These are phyloP conservation scores for Forbesichthys agassizii DNA, from an alignment of 2,113 vertebrate species.

Conservation along the genomic window DNA sequence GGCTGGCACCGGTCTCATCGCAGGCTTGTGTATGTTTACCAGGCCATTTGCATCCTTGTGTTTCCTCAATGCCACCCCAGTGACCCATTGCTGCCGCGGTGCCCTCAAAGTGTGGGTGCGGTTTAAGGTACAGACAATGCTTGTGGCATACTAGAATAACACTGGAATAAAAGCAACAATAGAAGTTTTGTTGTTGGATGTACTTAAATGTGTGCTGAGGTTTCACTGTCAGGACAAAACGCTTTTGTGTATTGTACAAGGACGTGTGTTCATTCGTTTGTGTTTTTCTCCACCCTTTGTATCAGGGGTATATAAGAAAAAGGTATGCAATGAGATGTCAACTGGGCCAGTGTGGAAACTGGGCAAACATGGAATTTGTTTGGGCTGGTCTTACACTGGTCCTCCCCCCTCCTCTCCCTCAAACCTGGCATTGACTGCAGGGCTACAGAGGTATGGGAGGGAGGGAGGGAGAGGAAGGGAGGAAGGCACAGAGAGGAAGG, in stretches of 20 bases:
- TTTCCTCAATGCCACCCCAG: slow-evolving; percentile 41
- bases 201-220: slow-evolving; percentile 29
- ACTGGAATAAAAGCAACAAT: slow-evolving; percentile 31
- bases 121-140: slow-evolving; percentile 46
- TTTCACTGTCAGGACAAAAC: slow-evolving; percentile 10
- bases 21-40: slow-evolving; percentile 32
- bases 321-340: not conserved
- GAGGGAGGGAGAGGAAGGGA: slow-evolving; percentile 4
- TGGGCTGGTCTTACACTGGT: slow-evolving; percentile 11
- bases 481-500: slow-evolving; percentile 23
- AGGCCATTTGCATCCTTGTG: slow-evolving; percentile 59
- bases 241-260: not conserved
- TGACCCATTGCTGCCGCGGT: slow-evolving; percentile 20
- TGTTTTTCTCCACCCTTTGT: not conserved
- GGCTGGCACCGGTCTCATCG: slow-evolving; percentile 32
- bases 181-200: slow-evolving; percentile 13
- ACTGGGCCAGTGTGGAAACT: slow-evolving; percentile 7
- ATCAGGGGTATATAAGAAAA: not conserved
- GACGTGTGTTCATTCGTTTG: not conserved
- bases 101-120: slow-evolving; percentile 22
- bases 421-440: slow-evolving; percentile 30
- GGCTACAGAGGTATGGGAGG: slow-evolving; percentile 21
- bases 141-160: slow-evolving; percentile 25
- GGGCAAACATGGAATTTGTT: slow-evolving; percentile 17
- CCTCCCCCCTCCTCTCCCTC: not conserved